These are phyloP conservation scores for Syngnathus typhle DNA, from an alignment of 2,113 vertebrate species.

Conservation along the genomic window DNA sequence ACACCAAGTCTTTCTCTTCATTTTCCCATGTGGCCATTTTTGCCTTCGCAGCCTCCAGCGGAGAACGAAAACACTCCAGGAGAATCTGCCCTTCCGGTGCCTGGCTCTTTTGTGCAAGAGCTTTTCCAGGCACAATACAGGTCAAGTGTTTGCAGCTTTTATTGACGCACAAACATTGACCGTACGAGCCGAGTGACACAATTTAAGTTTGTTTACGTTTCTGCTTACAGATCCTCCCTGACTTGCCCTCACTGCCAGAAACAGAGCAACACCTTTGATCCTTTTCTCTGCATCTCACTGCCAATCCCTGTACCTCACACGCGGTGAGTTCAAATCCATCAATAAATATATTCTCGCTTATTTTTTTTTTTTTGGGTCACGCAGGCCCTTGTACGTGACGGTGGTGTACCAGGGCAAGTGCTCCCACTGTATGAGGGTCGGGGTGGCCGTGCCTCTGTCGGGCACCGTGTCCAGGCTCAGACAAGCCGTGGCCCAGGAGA, in stretches of 20 bases:
- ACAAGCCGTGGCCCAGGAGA: conserved; percentile 88
- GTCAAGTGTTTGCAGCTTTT: conserved; percentile 55
- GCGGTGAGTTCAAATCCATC: conserved; percentile 68
- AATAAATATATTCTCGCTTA: conserved; percentile 18
- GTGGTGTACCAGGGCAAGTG: conserved; percentile 97
- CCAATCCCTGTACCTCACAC: conserved; percentile 95
- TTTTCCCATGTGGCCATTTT: neutral
- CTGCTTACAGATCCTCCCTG: conserved; percentile 82
- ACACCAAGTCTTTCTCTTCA: neutral
- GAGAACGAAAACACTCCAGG: conserved; percentile 81
- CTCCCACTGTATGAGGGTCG: conserved; percentile 95
- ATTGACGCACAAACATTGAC: neutral
- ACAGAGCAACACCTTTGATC: conserved; percentile 98
- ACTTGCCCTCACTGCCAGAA: conserved; percentile 98
- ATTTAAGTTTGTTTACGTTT: conserved; percentile 10
- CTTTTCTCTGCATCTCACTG: conserved; percentile 96
- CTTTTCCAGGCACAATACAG: conserved; percentile 99
- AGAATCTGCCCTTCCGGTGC: conserved; percentile 83
- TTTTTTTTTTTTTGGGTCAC: conserved; percentile 8
- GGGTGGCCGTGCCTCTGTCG: conserved; percentile 87
- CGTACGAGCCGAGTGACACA: neutral
- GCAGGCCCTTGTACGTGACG: conserved; percentile 89
- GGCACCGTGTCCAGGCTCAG: conserved; percentile 87
- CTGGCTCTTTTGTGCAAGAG: conserved; percentile 95
- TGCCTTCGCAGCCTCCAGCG: conserved; percentile 74